Evolutionary conservation across 1,140 invertebrate genomes (phyloP).

Genomic region (Schlechtendalia chinensis): DNA sequence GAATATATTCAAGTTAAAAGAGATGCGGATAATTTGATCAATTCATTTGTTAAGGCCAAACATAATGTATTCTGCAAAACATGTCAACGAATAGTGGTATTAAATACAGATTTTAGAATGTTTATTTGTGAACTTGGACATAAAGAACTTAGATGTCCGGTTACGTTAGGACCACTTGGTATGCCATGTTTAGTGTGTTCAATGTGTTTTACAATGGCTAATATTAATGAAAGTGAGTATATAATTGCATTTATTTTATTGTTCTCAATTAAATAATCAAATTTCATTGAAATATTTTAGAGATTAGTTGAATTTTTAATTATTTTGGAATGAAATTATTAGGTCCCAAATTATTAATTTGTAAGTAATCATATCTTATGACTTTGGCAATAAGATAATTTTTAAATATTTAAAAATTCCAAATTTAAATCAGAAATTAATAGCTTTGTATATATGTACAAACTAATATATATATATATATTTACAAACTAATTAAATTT

Average conservation of each 20-base stretch:
- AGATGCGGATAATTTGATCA: background rate
- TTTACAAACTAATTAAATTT: background rate
- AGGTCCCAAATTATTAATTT: too few relatives aligned
- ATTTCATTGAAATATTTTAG: too few relatives aligned
- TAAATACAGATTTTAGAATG: slow-evolving; percentile 32
- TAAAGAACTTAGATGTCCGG: slow-evolving; percentile 43
- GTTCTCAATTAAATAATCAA: too few relatives aligned
- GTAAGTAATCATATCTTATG: too few relatives aligned
- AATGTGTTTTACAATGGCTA: slow-evolving; percentile 42
- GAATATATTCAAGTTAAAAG: slow-evolving; percentile 23
- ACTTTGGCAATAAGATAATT: too few relatives aligned
- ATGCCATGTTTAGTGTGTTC: slow-evolving; percentile 41
- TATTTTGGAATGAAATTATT: too few relatives aligned
- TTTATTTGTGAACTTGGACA: slow-evolving; percentile 35
- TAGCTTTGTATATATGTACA: background rate
- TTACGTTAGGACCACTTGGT: slow-evolving; percentile 33
- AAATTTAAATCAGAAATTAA: background rate
- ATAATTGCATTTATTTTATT: background rate
- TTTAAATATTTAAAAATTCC: too few relatives aligned
- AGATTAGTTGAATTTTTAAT: too few relatives aligned
- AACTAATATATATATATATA: too few relatives aligned
- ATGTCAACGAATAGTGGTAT: background rate
- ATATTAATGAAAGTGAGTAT: slow-evolving; percentile 31
- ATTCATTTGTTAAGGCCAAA: background rate
- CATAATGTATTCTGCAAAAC: slow-evolving; percentile 18